Percentiles rank a stretch among this genome's conserved stretches.
phyloP scores from a whole-genome alignment of 2,797 vertebrate species.

The Natrix natrix region DNA sequence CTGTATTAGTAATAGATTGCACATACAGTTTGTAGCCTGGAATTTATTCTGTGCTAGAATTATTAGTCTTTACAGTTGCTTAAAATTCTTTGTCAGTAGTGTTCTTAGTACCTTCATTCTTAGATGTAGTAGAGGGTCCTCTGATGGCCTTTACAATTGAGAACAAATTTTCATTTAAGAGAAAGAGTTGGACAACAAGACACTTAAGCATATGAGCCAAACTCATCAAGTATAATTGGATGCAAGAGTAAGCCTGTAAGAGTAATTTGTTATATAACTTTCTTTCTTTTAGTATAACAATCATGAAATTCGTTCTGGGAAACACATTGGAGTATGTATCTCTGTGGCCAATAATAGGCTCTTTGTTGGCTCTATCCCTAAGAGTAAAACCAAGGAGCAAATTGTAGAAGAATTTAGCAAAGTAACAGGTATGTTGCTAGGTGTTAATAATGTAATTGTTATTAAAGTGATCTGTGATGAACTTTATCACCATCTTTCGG shows the following conservation, averaged over 20 bases:
- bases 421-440: constrained; percentile 88
- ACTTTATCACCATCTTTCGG: constrained; percentile 8
- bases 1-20: neutral
- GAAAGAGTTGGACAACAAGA: neutral
- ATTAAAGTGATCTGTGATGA: neutral
- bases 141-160: neutral
- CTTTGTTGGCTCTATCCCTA: constrained; percentile 98
- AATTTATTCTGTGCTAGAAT: neutral
- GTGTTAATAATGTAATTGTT: neutral
- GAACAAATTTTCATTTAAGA: neutral
- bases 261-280: constrained; percentile 27
- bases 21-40: neutral
- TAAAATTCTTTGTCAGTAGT: neutral
- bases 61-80: neutral
- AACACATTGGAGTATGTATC: constrained; percentile 97
- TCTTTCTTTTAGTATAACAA: constrained; percentile 87
- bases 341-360: constrained; percentile 98
- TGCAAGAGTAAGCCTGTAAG: neutral
- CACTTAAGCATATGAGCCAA: neutral
- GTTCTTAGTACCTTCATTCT: neutral
- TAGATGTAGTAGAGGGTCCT: neutral
- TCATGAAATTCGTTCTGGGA: constrained; percentile 96
- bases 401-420: constrained; percentile 96
- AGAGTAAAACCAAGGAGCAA: constrained; percentile 99
- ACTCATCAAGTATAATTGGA: neutral